Conservation (phyloP, 2,888 invertebrate genomes). For the Apocheima hispidaria region DNA sequence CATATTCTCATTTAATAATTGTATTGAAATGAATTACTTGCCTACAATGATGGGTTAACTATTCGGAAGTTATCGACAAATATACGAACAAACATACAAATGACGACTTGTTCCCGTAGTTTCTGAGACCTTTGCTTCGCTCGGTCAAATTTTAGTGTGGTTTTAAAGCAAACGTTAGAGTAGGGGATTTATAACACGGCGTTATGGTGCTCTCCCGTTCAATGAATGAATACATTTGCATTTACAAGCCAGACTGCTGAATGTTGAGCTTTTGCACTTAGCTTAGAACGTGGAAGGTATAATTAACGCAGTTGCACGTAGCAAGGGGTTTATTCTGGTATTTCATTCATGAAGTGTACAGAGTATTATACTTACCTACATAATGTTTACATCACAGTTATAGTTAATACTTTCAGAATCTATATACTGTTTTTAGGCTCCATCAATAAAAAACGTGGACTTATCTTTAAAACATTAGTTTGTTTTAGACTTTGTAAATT, state of each 20-base stretch:
- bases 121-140: too few relatives aligned
- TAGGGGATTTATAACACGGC: background rate
- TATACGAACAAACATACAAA: too few relatives aligned
- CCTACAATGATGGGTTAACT: too few relatives aligned
- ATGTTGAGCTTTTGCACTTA: slow-evolving; percentile 4
- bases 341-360: slow-evolving; percentile 19
- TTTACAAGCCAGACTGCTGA: slow-evolving; percentile 10
- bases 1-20: too few relatives aligned
- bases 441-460: background rate
- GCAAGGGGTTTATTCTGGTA: slow-evolving; percentile 11
- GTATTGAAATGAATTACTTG: too few relatives aligned
- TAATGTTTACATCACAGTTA: slow-evolving; percentile 18
- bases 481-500: too few relatives aligned
- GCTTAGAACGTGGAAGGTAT: slow-evolving; percentile 9
- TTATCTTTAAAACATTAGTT: background rate
- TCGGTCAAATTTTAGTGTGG: too few relatives aligned
- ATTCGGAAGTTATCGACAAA: too few relatives aligned
- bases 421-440: background rate
- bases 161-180: background rate
- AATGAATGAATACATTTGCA: slow-evolving; percentile 20
- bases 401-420: background rate
- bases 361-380: background rate
- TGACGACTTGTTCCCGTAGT: too few relatives aligned
- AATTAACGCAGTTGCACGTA: slow-evolving; percentile 27
- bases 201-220: background rate